Evolutionary conservation across 2,888 invertebrate genomes (phyloP).

Genomic region (Gastrophysa polygoni): DNA sequence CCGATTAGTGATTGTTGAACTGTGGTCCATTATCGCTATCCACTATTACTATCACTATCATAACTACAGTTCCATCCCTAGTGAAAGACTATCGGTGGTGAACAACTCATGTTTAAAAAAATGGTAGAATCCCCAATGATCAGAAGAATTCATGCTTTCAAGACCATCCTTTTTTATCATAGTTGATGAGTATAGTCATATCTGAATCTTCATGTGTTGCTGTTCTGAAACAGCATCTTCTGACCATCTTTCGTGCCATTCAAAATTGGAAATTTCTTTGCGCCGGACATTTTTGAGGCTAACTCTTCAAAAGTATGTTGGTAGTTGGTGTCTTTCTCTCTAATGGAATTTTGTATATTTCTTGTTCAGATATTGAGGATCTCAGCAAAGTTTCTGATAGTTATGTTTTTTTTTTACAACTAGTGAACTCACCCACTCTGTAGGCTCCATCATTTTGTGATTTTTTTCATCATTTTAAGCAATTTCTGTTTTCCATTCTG

Average conservation of each 20-base stretch:
- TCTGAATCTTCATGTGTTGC: constrained; percentile 17
- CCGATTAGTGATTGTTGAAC: constrained; percentile 17
- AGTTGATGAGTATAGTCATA: constrained; percentile 13
- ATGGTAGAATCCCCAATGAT: constrained; percentile 3
- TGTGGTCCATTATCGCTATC: constrained; percentile 16
- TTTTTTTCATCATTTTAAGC: neutral
- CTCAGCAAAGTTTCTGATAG: neutral
- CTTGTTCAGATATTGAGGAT: neutral
- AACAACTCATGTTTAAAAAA: constrained; percentile 14
- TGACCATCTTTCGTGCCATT: constrained; percentile 13
- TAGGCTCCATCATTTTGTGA: neutral
- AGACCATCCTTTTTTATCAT: constrained; percentile 22
- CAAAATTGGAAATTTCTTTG: constrained; percentile 10
- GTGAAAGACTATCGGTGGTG: constrained; percentile 5
- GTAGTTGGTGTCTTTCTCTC: no score
- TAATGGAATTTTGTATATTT: no score
- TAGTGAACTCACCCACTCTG: neutral
- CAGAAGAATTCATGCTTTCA: constrained; percentile 13
- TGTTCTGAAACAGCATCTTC: constrained; percentile 3
- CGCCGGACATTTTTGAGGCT: constrained; percentile 14
- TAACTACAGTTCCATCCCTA: constrained; percentile 8
- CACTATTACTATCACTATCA: no score
- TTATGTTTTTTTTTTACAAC: neutral
- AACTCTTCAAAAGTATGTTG: no score
- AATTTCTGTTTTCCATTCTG: neutral